Conservation (phyloP, 2,888 invertebrate species). For the Phyllotreta cruciferae region DNA sequence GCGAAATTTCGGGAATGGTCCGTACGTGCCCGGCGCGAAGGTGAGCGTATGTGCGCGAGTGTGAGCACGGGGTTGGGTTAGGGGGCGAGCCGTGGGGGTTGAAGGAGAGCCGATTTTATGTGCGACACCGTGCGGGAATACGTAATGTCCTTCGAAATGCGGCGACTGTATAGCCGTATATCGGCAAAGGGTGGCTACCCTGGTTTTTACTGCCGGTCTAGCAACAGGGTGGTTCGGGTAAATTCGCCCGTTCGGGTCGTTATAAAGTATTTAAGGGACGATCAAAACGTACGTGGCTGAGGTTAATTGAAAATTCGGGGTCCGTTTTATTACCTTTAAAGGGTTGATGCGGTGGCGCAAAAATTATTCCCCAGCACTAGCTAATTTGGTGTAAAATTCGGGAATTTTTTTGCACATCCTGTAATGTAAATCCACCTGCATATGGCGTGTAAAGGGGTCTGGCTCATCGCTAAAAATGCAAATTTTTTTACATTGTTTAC, state of each 20-base stretch:
- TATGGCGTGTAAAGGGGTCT: slow-evolving; percentile 20
- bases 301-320: slow-evolving; percentile 9
- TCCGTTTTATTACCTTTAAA: slow-evolving; percentile 2
- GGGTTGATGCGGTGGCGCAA: background rate
- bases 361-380: too few relatives aligned
- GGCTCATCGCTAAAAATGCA: slow-evolving; percentile 5
- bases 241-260: background rate
- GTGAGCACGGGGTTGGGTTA: slow-evolving; percentile 42
- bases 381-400: too few relatives aligned
- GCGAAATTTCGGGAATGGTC: slow-evolving; percentile 57
- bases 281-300: background rate
- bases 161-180: slow-evolving; percentile 19
- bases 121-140: slow-evolving; percentile 23
- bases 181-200: slow-evolving; percentile 23
- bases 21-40: slow-evolving; percentile 53
- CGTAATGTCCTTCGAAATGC: slow-evolving; percentile 26
- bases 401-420: too few relatives aligned
- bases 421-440: slow-evolving; percentile 24
- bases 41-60: background rate
- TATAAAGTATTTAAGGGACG: slow-evolving; percentile 3
- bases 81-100: slow-evolving; percentile 1
- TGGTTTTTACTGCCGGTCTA: slow-evolving; percentile 17
- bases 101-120: slow-evolving; percentile 24
- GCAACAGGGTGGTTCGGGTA: slow-evolving; percentile 14
- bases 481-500: slow-evolving; percentile 15